These are phyloP conservation scores for Amphipoea lucens DNA, from an alignment of 2,888 invertebrate genomes.

Conservation along the genomic window DNA sequence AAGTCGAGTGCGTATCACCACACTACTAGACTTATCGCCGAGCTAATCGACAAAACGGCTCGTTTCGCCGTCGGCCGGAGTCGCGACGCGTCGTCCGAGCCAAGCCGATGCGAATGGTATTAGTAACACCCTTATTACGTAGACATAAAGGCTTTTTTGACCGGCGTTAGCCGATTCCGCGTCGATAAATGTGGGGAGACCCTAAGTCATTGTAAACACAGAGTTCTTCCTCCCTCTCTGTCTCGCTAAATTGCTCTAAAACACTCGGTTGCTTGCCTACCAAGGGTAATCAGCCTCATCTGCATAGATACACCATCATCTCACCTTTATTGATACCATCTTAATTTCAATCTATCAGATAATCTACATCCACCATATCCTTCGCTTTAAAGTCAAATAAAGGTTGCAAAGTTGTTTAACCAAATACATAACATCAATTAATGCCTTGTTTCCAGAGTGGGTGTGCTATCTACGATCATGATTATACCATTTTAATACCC, in stretches of 20 bases:
- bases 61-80: too few species aligned
- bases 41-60: too few species aligned
- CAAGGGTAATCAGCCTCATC: background rate
- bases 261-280: background rate
- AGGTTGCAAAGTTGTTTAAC: constrained; percentile 28
- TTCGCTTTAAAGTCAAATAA: background rate
- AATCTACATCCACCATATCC: background rate
- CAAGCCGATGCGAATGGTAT: too few species aligned
- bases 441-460: constrained; percentile 27
- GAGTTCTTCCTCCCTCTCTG: background rate
- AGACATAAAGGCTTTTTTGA: too few species aligned
- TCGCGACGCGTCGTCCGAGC: too few species aligned
- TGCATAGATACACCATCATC: background rate
- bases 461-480: constrained; percentile 33
- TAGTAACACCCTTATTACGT: too few species aligned
- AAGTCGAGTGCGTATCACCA: too few species aligned
- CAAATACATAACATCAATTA: constrained; percentile 38
- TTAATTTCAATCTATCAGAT: background rate
- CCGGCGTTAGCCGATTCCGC: too few species aligned
- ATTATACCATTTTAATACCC: constrained; percentile 33
- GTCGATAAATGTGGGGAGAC: too few species aligned
- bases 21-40: too few species aligned
- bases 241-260: background rate
- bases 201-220: background rate
- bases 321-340: background rate